Conservation (phyloP, 2,113 vertebrate species). For the Macrotis lagotis region DNA sequence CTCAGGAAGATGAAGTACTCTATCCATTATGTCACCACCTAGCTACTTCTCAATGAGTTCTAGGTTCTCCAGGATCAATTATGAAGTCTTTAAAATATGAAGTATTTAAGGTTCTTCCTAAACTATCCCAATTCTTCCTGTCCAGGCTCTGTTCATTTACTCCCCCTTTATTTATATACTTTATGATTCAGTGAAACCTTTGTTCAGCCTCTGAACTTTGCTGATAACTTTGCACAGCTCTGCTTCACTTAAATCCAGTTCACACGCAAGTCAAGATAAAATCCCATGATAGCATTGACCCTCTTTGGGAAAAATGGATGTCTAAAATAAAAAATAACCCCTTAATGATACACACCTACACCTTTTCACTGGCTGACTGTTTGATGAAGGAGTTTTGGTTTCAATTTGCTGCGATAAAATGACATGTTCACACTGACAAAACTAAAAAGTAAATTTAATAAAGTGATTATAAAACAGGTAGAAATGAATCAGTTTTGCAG, state of each 20-base stretch:
- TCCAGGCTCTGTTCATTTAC: background rate
- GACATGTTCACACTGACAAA: too few species aligned
- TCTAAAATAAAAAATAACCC: background rate
- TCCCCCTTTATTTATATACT: background rate
- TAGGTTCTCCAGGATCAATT: background rate
- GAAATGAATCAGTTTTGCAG: too few species aligned
- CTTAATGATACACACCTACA: background rate
- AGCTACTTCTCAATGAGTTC: background rate
- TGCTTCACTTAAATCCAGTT: background rate
- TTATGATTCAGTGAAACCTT: background rate
- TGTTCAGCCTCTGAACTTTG: background rate
- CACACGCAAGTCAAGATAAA: background rate
- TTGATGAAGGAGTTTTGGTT: too few species aligned
- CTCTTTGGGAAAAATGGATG: background rate
- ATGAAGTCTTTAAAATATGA: background rate
- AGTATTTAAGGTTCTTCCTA: background rate
- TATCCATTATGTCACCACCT: background rate
- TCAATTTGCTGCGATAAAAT: too few species aligned
- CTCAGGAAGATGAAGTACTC: background rate
- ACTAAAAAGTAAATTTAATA: too few species aligned
- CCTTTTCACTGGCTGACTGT: background rate
- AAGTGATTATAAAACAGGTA: too few species aligned
- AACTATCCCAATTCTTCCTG: background rate
- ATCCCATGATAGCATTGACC: background rate
- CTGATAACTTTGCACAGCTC: background rate